phyloP scores from a whole-genome alignment of 2,888 invertebrate species.

The Agriopis aurantiaria region DNA sequence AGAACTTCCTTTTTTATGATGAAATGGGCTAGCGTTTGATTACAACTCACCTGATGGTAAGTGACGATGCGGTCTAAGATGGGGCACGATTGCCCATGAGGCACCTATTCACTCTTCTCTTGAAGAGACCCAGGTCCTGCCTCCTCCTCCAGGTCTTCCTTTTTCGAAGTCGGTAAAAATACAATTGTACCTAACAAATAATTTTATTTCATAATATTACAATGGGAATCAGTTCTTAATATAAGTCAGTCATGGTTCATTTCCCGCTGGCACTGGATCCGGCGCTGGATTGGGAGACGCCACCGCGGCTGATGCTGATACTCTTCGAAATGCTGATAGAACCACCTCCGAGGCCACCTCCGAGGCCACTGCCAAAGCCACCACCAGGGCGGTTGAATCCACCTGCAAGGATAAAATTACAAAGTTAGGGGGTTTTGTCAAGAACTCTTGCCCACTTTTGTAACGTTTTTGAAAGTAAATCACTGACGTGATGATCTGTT shows the following conservation, averaged over 20 bases:
- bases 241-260: conserved; percentile 40
- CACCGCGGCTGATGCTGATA: conserved; percentile 52
- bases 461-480: background rate
- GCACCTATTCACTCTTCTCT: too few species aligned
- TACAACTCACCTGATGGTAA: too few species aligned
- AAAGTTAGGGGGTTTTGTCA: background rate
- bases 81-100: too few species aligned
- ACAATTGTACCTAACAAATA: too few species aligned
- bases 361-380: conserved; percentile 1
- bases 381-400: conserved; percentile 11
- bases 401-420: conserved; percentile 3
- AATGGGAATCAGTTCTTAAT: background rate
- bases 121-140: too few species aligned
- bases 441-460: background rate
- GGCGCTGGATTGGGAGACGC: conserved; percentile 44
- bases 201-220: too few species aligned
- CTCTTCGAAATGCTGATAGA: conserved; percentile 56
- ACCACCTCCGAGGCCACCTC: conserved; percentile 38
- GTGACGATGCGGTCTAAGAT: too few species aligned
- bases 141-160: too few species aligned
- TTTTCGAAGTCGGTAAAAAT: too few species aligned
- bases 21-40: too few species aligned
- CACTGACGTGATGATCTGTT: too few species aligned
- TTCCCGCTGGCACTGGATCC: conserved; percentile 45
- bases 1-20: too few species aligned